Evolutionary conservation across 1,140 invertebrate species (phyloP).

Genomic region (Trialeurodes vaporariorum): DNA sequence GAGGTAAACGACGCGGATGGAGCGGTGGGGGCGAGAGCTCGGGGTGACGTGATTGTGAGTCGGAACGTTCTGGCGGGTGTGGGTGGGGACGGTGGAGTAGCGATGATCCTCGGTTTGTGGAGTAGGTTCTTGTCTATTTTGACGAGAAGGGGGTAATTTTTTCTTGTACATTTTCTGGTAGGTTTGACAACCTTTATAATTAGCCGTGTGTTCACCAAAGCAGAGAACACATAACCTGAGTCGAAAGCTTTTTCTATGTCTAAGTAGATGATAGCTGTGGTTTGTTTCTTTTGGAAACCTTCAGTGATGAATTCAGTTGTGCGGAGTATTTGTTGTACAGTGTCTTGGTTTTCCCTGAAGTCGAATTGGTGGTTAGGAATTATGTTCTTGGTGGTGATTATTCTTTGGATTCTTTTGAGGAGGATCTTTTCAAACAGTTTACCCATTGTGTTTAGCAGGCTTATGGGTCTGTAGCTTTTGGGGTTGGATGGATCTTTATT

Average conservation of each 20-base stretch:
- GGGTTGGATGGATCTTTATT: conserved; percentile 28
- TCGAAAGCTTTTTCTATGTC: conserved; percentile 37
- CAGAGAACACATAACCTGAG: conserved; percentile 33
- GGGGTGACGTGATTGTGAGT: too few relatives aligned
- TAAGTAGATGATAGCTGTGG: conserved; percentile 27
- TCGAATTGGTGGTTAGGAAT: conserved; percentile 33
- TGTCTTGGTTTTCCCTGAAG: conserved; percentile 30
- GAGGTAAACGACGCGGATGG: too few relatives aligned
- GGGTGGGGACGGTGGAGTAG: not conserved
- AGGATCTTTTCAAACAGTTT: conserved; percentile 30
- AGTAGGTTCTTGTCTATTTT: not conserved
- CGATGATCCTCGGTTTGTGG: not conserved
- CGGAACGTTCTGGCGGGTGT: too few relatives aligned
- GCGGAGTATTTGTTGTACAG: conserved; percentile 30
- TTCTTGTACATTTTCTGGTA: conserved; percentile 22
- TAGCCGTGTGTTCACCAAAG: conserved; percentile 30
- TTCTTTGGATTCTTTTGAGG: conserved; percentile 19
- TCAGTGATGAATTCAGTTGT: conserved; percentile 29
- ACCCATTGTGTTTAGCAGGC: conserved; percentile 26
- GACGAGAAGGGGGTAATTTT: not conserved
- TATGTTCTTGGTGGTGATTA: too few relatives aligned
- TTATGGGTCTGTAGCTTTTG: conserved; percentile 31
- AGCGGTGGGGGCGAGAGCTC: too few relatives aligned
- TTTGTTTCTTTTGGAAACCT: conserved; percentile 28
- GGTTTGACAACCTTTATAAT: conserved; percentile 29